A percentile compares a stretch with the other conserved stretches of the same genome.
phyloP scores from a whole-genome alignment of 2,888 invertebrate species.

The Morpho helenor region DNA sequence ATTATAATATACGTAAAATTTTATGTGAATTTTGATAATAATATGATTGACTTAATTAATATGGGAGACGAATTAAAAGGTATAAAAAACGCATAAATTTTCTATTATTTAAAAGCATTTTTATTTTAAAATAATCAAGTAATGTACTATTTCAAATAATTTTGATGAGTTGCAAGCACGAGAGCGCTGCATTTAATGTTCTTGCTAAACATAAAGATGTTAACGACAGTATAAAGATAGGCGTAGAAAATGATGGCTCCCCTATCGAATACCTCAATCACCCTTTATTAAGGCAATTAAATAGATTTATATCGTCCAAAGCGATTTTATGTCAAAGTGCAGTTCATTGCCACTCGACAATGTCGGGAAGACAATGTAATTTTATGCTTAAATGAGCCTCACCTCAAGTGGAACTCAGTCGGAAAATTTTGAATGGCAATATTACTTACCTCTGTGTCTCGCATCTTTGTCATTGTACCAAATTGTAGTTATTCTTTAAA shows the following conservation, averaged over 20 bases:
- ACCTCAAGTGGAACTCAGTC: conserved; percentile 70
- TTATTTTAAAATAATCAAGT: no score
- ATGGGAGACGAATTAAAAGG: no score
- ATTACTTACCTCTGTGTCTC: conserved; percentile 57
- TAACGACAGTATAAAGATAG: conserved; percentile 60
- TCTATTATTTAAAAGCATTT: conserved; percentile 4
- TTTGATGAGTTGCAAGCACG: conserved; percentile 17
- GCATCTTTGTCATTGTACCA: conserved; percentile 62
- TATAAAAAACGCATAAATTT: no score
- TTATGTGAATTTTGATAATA: no score
- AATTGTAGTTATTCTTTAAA: conserved; percentile 73
- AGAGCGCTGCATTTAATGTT: conserved; percentile 28
- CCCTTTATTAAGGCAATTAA: conserved; percentile 76
- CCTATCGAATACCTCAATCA: conserved; percentile 67
- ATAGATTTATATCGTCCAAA: conserved; percentile 73
- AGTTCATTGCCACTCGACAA: conserved; percentile 77
- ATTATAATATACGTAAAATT: no score
- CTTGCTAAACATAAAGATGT: conserved; percentile 42
- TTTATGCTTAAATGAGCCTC: conserved; percentile 76
- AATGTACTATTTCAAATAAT: no score
- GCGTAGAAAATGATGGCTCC: conserved; percentile 58
- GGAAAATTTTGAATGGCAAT: conserved; percentile 73
- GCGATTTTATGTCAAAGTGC: conserved; percentile 78
- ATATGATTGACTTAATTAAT: no score
- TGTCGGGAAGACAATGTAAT: conserved; percentile 75